Base-by-base conservation (phyloP, 2,888 invertebrate species). In the Abscondita cerata region DNA sequence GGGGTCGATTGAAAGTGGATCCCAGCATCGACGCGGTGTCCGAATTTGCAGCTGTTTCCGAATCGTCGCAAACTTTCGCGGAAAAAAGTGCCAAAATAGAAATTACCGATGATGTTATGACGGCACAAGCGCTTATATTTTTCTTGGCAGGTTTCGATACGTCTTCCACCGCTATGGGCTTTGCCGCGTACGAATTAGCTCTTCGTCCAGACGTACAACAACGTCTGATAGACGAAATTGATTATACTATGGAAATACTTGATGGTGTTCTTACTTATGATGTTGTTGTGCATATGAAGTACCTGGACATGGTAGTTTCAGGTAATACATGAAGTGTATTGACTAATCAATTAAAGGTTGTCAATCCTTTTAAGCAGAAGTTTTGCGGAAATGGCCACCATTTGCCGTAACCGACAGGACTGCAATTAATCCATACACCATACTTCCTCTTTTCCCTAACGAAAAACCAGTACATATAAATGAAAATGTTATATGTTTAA, bases 91-190 rank as follows among this genome's bases (percentile, higher is more conserved):
- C 16, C 8, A 44, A 25, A 25, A 25, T 12, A 16, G 52, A 68
- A 62, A 61, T 73, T 25, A 69, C 75, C 2, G 69, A 74, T 51
- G 80, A 83, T 0, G 85, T 86, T 55, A 80, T 87, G 8, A 83
- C 84, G 0, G 84, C 86, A 0, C 87, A 84, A 74, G 82, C 81
- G 0, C 81, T 83, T 41, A 72, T 83, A 19, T 84, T 83, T 73
- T 83, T 84, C 67, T 70, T 75, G 5, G 84, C 82, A 48, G 84
- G 84, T 0, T 83, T 81, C 54, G 84, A 84, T 16, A 82, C 80
- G 2, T 75, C 81, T 0, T 82, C 83, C 0, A 70, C 80, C 0
- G 73, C 78, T 0, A 62, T 83, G 19, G 76, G 76, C 1, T 76
- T 83, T 75, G 70, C 75, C 16, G 70, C 81, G 2, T 81, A 83